phyloP scores from a whole-genome alignment of 2,113 vertebrate species.

The Malurus elegans region DNA sequence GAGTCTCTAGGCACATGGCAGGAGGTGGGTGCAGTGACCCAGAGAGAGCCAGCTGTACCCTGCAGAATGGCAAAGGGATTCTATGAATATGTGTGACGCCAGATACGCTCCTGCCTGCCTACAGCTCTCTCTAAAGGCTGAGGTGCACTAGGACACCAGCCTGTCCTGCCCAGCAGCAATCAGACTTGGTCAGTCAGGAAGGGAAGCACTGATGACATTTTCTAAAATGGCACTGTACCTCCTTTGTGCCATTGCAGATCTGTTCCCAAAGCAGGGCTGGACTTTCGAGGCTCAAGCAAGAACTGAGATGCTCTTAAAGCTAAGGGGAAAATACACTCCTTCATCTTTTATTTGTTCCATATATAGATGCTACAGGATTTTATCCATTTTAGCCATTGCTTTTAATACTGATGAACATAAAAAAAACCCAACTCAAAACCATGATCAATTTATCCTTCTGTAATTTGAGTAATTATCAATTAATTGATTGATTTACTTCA shows the following conservation, averaged over 20 bases:
- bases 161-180: not conserved
- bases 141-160: not conserved
- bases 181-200: not conserved
- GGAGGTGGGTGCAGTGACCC: not conserved
- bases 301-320: not conserved
- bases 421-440: not conserved
- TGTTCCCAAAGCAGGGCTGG: not conserved
- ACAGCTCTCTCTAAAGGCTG: not conserved
- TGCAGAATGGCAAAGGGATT: not conserved
- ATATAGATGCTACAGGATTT: not conserved
- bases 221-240: not conserved
- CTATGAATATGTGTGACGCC: fast-evolving
- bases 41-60: not conserved
- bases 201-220: not conserved
- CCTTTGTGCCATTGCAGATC: not conserved
- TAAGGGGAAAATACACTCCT: not conserved
- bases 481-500: not conserved
- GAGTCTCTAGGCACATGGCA: not conserved
- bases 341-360: not conserved
- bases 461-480: not conserved
- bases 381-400: not conserved
- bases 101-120: not conserved
- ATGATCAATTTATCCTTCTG: not conserved
- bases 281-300: not conserved
- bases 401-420: not conserved